A percentile compares a stretch with the other conserved stretches of the same genome.
Conservation (phyloP, 2,888 invertebrate genomes). For the Hyposoter dolosus region DNA sequence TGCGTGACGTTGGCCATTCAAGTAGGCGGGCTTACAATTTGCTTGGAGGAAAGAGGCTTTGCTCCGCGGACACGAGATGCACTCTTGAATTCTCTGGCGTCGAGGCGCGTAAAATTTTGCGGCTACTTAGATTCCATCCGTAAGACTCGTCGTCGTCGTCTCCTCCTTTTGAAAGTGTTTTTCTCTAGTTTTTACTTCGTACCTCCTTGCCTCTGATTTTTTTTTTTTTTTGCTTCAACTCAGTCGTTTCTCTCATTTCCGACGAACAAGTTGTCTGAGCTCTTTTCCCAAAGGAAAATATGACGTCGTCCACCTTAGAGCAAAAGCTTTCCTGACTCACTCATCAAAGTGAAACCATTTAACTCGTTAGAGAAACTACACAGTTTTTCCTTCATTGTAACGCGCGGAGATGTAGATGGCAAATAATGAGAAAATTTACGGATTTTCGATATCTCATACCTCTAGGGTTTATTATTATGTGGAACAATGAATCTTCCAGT, state of each 20-base stretch:
- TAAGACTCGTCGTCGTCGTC: slow-evolving; percentile 35
- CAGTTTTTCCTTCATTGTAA: slow-evolving; percentile 14
- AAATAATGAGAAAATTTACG: neutral
- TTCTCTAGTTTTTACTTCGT: slow-evolving; percentile 12
- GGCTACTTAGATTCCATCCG: slow-evolving; percentile 59
- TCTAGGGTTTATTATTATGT: neutral
- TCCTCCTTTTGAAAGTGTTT: slow-evolving; percentile 27
- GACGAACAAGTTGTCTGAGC: slow-evolving; percentile 42
- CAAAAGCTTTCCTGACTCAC: slow-evolving; percentile 40
- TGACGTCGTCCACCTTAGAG: neutral
- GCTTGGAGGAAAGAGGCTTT: slow-evolving; percentile 79
- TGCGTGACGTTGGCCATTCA: slow-evolving; percentile 77
- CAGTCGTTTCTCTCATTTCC: slow-evolving; percentile 73
- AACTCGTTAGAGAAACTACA: slow-evolving; percentile 11
- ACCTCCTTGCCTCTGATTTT: neutral
- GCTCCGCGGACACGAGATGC: slow-evolving; percentile 52
- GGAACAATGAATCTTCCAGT: slow-evolving; percentile 22
- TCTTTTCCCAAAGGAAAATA: slow-evolving; percentile 42
- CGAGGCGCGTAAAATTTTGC: slow-evolving; percentile 74
- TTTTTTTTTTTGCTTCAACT: slow-evolving; percentile 70
- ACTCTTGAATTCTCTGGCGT: slow-evolving; percentile 34
- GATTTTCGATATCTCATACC: neutral
- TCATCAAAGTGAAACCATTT: slow-evolving; percentile 47
- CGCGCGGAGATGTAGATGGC: neutral
- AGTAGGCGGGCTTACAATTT: slow-evolving; percentile 78